Evolutionary conservation across 1,140 invertebrate species (phyloP).

Genomic region (Meloidogyne chitwoodi): DNA sequence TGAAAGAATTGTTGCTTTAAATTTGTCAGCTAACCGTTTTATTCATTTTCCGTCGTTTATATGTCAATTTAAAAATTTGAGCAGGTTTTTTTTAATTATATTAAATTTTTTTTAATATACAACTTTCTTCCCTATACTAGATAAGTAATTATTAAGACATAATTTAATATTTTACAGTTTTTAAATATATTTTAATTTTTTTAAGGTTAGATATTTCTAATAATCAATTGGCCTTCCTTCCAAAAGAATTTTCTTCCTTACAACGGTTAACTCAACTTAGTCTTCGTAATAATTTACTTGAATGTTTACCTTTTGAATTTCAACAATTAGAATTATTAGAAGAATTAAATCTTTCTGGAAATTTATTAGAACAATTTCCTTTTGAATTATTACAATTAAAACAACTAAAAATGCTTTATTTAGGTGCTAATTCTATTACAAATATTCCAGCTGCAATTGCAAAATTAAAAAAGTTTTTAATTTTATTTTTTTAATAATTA

Average conservation of each 20-base stretch:
- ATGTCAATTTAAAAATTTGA: constrained; percentile 22
- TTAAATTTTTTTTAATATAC: too few species aligned
- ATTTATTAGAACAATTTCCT: constrained; percentile 79
- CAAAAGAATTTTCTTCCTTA: constrained; percentile 19
- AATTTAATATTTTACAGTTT: too few species aligned
- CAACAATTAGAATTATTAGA: constrained; percentile 87
- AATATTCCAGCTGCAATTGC: constrained; percentile 76
- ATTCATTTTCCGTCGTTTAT: constrained; percentile 15
- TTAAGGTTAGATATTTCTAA: constrained; percentile 40
- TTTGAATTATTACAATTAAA: constrained; percentile 73
- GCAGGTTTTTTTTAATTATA: constrained; percentile 11
- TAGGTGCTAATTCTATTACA: constrained; percentile 80
- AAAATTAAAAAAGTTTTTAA: constrained; percentile 66
- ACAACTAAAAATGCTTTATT: constrained; percentile 77
- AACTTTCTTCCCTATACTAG: too few species aligned
- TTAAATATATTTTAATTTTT: too few species aligned
- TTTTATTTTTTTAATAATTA: too few species aligned
- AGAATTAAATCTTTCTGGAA: constrained; percentile 92
- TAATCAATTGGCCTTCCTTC: constrained; percentile 23
- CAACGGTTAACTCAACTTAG: constrained; percentile 71
- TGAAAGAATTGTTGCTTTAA: constrained; percentile 12
- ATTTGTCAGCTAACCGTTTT: constrained; percentile 25
- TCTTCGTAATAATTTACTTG: constrained; percentile 69
- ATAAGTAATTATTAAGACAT: too few species aligned
- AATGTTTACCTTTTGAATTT: constrained; percentile 94